Base-by-base conservation (phyloP, 2,797 vertebrate genomes). In the Tenualosa thibaudeaui region DNA sequence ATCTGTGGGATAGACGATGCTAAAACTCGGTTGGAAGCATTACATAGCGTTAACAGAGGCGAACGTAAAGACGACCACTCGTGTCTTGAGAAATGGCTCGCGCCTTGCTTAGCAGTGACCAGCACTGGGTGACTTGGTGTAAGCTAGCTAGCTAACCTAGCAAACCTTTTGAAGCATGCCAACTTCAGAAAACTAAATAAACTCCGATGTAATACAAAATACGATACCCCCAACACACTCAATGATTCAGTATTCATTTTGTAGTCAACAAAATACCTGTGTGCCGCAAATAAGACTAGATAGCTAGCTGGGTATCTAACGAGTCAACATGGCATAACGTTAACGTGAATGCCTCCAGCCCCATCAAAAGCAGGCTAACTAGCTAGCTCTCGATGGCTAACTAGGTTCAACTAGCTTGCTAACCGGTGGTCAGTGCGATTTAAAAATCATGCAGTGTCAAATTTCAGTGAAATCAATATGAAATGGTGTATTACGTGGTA, bases 261-360 rank as follows among this genome's bases (percentile, higher is more conserved):
- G 19, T 46, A 1, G 46, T 19, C 17, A 46, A 3, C 22, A 15
- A 17, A 78, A 46, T 22, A 37, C 13, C 37, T 22, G 71, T 75
- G 71, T n/a, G 58, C 71, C 37, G 71, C 71, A 22, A 62, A 78
- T 19, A 0, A 78, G 5, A 78, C 37, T 43, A 49, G 85, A 82
- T 89, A 85, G 24, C 75, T 26, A 85, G 78, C 88, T 89, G 85
- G 81, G 60, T 86, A 90, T 91, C 89, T 15, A 86, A 65, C 89
- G 78, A 46, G 46, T 78, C 71, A 78, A 78, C 40, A 78, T 46
- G 71, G 71, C 37, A 78, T 78, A 78, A 78, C 17, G 40, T 9
- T 56, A 56, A 78, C 17, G 40, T 9, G 22, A 56, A 56, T 19
- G 5, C 46, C 19, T 13, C 43, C 0, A 75, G n/a, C 37, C 82